Evolutionary conservation across 1,140 invertebrate species (phyloP), one percentile per base, ranked within the genome.

Genomic region (Stenopsyche tienmushanensis): DNA sequence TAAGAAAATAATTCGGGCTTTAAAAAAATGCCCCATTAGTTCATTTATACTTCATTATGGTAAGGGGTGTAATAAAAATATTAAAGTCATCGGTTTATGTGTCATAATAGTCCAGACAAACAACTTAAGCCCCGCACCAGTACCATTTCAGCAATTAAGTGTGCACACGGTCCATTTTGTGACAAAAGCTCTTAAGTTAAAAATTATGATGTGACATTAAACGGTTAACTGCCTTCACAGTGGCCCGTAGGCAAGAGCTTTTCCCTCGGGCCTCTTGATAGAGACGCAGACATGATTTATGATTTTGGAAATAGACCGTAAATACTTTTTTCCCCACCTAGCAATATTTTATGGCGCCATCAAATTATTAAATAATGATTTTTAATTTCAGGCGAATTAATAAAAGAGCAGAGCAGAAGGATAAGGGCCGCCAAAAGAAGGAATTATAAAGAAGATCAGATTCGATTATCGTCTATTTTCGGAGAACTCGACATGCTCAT

Each of bases 401-500:
- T 70, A 17, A 52, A 58, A 47, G 47, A 42, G n/a, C 24, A 47
- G 13, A 64, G 59, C 23, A 50, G 39, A 3, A 47, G 52, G 24
- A 41, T 70, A 18, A 70, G 34, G 15, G 13, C 59, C 9, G 44
- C 29, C 47, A 49, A 63, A 39, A 18, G 45, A 42, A 29, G 45
- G 20, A 52, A 44, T 42, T 50, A 53, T 53, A 44, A 44, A 34
- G 60, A 64, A 64, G 53, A 58, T 47, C 25, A 62, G 53, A 34
- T 8, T 25, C 52, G 60, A n/a, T 42, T 63, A 13, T 58, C 50
- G 23, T 50, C 60, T 24, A 49, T 41, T 20, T 53, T 66, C 29
- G 58, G 55, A 23, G 64, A 69, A 25, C 57, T 64, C 2, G 67
- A 64, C 23, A 66, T 70, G 64, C 59, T 70, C 26, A 60, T 66